A percentile compares a stretch with the other conserved stretches of the same genome.
phyloP scores from a whole-genome alignment of 2,113 vertebrate genomes.

The Microcebus jonahi region DNA sequence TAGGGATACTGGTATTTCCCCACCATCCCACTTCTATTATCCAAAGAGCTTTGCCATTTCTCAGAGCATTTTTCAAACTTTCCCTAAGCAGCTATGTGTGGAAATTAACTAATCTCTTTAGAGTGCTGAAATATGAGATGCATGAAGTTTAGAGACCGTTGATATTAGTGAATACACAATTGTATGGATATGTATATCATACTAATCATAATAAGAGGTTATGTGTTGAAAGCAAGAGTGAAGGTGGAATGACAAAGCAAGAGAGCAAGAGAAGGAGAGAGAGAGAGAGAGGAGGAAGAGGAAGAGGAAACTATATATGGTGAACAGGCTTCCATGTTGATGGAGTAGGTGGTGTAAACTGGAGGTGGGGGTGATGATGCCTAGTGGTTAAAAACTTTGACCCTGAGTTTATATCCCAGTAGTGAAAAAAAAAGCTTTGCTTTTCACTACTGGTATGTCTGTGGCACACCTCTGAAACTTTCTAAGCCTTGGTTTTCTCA shows the following conservation, averaged over 20 bases:
- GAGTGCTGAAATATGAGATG: background rate
- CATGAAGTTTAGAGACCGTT: background rate
- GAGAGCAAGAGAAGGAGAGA: background rate
- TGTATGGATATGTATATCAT: background rate
- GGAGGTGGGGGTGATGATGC: background rate
- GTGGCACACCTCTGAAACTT: background rate
- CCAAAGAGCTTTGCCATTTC: conserved; percentile 67
- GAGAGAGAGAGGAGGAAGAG: background rate
- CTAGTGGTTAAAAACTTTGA: background rate
- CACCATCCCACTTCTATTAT: conserved; percentile 61
- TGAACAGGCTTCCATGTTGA: background rate
- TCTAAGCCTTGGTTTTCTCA: conserved; percentile 22
- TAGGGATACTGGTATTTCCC: conserved; percentile 77
- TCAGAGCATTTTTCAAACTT: conserved; percentile 78
- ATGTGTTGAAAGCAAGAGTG: background rate
- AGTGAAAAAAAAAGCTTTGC: background rate
- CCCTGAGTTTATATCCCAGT: background rate
- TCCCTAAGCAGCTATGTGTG: conserved; percentile 73
- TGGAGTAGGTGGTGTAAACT: background rate
- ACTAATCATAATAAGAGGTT: background rate
- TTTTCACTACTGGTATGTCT: background rate
- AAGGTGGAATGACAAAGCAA: background rate
- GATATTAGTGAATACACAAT: background rate
- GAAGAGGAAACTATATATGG: background rate
- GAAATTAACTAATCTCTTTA: conserved; percentile 50